Evolutionary conservation across 2,113 vertebrate species (phyloP).

Genomic region (Mohoua ochrocephala): DNA sequence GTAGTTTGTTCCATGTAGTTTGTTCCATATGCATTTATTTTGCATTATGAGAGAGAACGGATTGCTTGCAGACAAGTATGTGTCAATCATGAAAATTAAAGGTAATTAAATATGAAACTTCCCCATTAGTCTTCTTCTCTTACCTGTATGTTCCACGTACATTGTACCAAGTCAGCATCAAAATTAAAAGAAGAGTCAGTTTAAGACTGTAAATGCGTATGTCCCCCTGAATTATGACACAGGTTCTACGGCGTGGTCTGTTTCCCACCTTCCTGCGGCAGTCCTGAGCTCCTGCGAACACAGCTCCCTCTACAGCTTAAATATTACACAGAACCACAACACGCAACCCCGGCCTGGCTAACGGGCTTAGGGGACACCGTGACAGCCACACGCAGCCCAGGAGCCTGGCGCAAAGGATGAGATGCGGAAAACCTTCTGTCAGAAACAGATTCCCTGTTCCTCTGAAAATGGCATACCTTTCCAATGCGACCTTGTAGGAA

Average conservation of each 20-base stretch:
- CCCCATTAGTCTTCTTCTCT: background rate
- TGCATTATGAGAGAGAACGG: background rate
- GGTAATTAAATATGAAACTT: background rate
- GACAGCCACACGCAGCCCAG: fast-evolving
- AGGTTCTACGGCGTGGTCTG: fast-evolving
- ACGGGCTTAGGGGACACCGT: fast-evolving
- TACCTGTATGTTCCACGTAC: background rate
- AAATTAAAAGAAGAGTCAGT: background rate
- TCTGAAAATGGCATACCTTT: background rate
- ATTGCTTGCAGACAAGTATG: background rate
- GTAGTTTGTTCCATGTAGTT: background rate
- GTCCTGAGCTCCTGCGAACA: background rate
- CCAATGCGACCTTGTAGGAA: background rate
- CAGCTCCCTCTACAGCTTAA: background rate
- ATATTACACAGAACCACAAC: fast-evolving
- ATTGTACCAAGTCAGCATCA: background rate
- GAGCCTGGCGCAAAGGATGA: background rate
- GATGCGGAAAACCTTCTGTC: background rate
- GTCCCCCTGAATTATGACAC: no score
- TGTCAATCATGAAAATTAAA: background rate
- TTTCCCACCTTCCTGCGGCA: background rate
- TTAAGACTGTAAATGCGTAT: background rate
- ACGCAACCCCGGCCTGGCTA: fast-evolving
- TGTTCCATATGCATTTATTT: background rate
- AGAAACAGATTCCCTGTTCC: background rate